A percentile compares a stretch with the other conserved stretches of the same genome.
These are phyloP conservation scores for Trichonephila clavata DNA, from an alignment of 1,140 invertebrate species.

Conservation along the genomic window DNA sequence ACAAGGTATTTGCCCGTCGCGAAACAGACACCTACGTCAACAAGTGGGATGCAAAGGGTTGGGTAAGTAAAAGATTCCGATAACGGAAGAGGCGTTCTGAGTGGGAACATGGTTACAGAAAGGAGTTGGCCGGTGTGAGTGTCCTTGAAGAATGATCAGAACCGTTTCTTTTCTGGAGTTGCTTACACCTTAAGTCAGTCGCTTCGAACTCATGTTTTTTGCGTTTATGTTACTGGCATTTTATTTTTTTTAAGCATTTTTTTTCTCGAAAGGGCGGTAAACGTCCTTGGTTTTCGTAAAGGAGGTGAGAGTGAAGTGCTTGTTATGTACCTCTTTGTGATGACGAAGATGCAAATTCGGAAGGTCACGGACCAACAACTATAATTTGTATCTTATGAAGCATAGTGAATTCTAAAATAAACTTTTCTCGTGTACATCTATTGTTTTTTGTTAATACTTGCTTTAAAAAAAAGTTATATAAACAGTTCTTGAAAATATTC, in stretches of 20 bases:
- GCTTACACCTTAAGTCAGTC: background rate
- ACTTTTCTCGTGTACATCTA: too few species aligned
- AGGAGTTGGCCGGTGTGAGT: constrained; percentile 49
- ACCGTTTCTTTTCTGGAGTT: background rate
- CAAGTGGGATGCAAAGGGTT: constrained; percentile 45
- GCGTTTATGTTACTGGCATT: background rate
- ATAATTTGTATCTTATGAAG: background rate
- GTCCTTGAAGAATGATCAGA: constrained; percentile 45
- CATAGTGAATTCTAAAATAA: too few species aligned
- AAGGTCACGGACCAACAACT: constrained; percentile 15
- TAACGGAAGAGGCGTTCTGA: constrained; percentile 56
- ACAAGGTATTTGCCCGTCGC: background rate
- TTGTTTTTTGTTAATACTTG: background rate
- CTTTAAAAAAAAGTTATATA: background rate
- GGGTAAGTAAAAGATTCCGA: constrained; percentile 42
- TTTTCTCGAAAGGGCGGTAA: constrained; percentile 27
- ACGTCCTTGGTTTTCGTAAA: constrained; percentile 51
- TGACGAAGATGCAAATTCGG: constrained; percentile 10
- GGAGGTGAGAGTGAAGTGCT: background rate
- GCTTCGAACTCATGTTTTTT: background rate
- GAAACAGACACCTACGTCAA: constrained; percentile 16
- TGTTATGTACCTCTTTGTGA: background rate
- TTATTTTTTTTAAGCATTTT: background rate
- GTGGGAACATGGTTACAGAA: constrained; percentile 1
- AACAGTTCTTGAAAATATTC: too few species aligned